phyloP scores from a whole-genome alignment of 2,888 invertebrate species.

The Gymnosoma rotundatum region DNA sequence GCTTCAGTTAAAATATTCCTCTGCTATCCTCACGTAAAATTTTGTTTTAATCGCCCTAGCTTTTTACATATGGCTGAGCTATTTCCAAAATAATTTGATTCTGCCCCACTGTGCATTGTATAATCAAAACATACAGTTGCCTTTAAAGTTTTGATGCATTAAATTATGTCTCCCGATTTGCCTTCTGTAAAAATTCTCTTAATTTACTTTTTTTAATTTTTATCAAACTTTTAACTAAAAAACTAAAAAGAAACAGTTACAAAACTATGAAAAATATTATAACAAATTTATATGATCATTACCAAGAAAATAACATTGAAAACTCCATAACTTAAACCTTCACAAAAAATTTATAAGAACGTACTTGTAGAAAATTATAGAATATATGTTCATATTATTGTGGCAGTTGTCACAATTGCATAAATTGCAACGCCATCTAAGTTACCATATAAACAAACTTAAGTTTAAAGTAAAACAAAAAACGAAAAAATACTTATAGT shows the following conservation, averaged over 20 bases:
- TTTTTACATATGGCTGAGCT: too few relatives aligned
- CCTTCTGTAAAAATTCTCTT: too few relatives aligned
- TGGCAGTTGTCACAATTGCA: conserved; percentile 67
- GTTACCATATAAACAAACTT: conserved; percentile 59
- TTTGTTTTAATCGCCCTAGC: too few relatives aligned
- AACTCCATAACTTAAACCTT: conserved; percentile 9
- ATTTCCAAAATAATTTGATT: too few relatives aligned
- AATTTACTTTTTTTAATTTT: too few relatives aligned
- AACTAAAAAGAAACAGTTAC: conserved; percentile 1
- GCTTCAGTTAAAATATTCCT: too few relatives aligned
- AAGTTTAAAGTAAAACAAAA: not conserved
- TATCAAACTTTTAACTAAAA: too few relatives aligned
- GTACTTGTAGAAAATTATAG: not conserved
- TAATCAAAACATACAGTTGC: too few relatives aligned
- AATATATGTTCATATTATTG: conserved; percentile 42
- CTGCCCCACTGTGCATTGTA: too few relatives aligned
- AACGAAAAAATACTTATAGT: not conserved
- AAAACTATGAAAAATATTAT: not conserved
- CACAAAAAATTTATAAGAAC: not conserved
- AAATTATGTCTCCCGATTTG: too few relatives aligned
- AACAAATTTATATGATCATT: conserved; percentile 25
- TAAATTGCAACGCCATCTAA: conserved; percentile 68
- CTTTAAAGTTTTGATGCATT: too few relatives aligned
- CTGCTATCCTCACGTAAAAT: too few relatives aligned
- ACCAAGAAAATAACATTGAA: conserved; percentile 15